phyloP scores from a whole-genome alignment of 1,140 invertebrate species.

The Dendrolimus punctatus region DNA sequence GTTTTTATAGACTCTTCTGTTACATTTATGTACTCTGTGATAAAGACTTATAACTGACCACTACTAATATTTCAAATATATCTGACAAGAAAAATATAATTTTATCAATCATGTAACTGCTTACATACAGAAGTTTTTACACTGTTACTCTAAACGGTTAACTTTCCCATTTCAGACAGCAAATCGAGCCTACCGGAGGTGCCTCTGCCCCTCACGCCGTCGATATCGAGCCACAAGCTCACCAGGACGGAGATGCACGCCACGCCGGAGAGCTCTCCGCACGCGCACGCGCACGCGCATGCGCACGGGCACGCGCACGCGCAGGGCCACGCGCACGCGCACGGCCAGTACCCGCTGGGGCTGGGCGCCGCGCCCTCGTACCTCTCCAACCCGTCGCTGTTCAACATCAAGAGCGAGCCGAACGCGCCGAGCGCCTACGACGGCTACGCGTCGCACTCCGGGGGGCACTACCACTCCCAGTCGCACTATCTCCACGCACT shows the following conservation, averaged over 20 bases:
- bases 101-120: too few species aligned
- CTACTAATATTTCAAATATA: too few species aligned
- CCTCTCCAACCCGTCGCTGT: constrained; percentile 49
- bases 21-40: too few species aligned
- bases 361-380: constrained; percentile 30
- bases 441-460: constrained; percentile 36
- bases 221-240: constrained; percentile 18
- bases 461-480: constrained; percentile 53
- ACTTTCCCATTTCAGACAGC: constrained; percentile 26
- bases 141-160: too few species aligned
- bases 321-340: constrained; percentile 26
- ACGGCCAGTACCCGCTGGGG: constrained; percentile 36
- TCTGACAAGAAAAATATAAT: too few species aligned
- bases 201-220: constrained; percentile 61
- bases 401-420: constrained; percentile 70
- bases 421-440: constrained; percentile 45
- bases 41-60: too few species aligned
- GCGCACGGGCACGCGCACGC: constrained; percentile 40
- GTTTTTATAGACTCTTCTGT: too few species aligned
- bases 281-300: constrained; percentile 20
- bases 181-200: constrained; percentile 45
- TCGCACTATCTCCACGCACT: constrained; percentile 56
- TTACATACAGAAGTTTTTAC: too few species aligned
- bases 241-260: constrained; percentile 22
- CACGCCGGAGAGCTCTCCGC: constrained; percentile 10